These are phyloP conservation scores for Coronaproctus castanopsis DNA, from an alignment of 2,888 invertebrate genomes.

Conservation along the genomic window DNA sequence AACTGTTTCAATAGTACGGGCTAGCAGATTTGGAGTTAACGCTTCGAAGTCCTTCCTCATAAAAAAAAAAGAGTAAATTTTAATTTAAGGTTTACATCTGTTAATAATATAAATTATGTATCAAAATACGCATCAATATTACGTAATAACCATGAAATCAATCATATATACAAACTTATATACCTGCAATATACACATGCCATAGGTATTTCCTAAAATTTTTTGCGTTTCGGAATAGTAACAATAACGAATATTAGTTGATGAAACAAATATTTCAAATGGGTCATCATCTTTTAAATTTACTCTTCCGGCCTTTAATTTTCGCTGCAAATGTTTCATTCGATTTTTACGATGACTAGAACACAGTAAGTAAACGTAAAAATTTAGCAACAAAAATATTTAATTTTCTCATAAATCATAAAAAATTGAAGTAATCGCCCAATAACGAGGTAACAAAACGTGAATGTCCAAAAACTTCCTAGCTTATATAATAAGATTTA, in stretches of 20 bases:
- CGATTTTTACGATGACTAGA: conserved; percentile 78
- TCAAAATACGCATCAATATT: too few relatives aligned
- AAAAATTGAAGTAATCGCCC: too few relatives aligned
- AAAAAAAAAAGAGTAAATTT: conserved; percentile 17
- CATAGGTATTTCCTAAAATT: conserved; percentile 91
- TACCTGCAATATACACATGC: conserved; percentile 81
- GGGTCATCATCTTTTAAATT: conserved; percentile 86
- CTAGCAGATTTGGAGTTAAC: conserved; percentile 85
- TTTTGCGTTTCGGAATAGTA: conserved; percentile 96
- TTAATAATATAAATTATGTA: too few relatives aligned
- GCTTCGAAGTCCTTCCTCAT: conserved; percentile 97
- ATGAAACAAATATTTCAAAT: conserved; percentile 86
- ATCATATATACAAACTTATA: too few relatives aligned
- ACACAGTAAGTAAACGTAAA: too few relatives aligned
- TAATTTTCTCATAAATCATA: too few relatives aligned
- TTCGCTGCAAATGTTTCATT: conserved; percentile 59
- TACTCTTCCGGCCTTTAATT: conserved; percentile 69
- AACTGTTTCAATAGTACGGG: conserved; percentile 91
- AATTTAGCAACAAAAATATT: too few relatives aligned
- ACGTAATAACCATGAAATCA: too few relatives aligned
- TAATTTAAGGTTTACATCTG: too few relatives aligned
- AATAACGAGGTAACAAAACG: too few relatives aligned
- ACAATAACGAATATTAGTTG: conserved; percentile 89
- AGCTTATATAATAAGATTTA: too few relatives aligned
- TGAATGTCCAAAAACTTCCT: too few relatives aligned